Conservation (phyloP, 2,113 vertebrate genomes). For the Solenodon paradoxus region DNA sequence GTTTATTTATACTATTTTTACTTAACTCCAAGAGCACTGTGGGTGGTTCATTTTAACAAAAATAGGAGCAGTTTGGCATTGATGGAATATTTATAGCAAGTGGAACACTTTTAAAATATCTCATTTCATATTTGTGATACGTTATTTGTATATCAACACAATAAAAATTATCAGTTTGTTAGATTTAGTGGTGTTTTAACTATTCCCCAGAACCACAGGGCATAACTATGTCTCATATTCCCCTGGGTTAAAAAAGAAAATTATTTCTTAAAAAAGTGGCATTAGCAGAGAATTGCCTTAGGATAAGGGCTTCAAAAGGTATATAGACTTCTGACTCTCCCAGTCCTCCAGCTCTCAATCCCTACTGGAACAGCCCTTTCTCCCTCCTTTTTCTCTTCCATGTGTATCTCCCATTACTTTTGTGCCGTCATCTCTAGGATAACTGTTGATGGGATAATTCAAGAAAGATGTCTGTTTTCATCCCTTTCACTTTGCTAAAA, state of each 20-base stretch:
- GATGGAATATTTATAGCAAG: constrained; percentile 60
- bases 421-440: background rate
- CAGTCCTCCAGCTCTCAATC: accelerated
- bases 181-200: constrained; percentile 28
- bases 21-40: constrained; percentile 31
- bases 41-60: constrained; percentile 71
- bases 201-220: background rate
- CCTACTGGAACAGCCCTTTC: background rate
- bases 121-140: constrained; percentile 53
- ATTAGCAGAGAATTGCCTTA: background rate
- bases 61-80: constrained; percentile 46
- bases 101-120: constrained; percentile 57
- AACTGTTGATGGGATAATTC: background rate
- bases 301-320: background rate
- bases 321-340: background rate
- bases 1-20: constrained; percentile 64
- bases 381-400: background rate
- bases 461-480: background rate
- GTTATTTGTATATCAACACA: constrained; percentile 35
- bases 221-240: background rate
- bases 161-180: background rate
- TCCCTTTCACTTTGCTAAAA: background rate
- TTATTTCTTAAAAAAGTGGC: background rate
- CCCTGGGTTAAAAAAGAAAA: constrained; percentile 28
- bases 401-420: background rate